phyloP scores from a whole-genome alignment of 2,888 invertebrate species.

The Saturnia japonica region DNA sequence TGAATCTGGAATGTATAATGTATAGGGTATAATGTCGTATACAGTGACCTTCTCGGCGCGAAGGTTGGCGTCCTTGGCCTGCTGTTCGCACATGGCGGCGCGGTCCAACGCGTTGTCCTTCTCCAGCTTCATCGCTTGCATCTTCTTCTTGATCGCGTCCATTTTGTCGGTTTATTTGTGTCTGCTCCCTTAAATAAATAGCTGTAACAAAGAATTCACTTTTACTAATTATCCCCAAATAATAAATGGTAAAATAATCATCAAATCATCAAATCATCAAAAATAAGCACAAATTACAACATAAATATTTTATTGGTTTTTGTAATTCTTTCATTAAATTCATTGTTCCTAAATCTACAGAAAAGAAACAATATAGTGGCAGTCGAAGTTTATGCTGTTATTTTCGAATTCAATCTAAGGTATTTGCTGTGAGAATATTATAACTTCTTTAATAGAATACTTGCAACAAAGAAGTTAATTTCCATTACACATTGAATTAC shows the following conservation, averaged over 20 bases:
- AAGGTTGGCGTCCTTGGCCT: constrained; percentile 95
- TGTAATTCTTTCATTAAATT: not conserved
- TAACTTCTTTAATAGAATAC: not conserved
- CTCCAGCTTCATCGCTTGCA: constrained; percentile 99
- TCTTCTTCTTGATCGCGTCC: constrained; percentile 99
- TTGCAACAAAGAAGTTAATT: not conserved
- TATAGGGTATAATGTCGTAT: not conserved
- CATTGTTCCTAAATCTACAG: not conserved
- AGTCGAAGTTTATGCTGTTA: not conserved
- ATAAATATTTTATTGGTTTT: not conserved
- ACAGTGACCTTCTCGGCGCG: constrained; percentile 89
- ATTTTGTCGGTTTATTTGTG: constrained; percentile 87
- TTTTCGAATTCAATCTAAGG: not conserved
- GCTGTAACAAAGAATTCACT: constrained; percentile 43
- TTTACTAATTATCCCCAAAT: not conserved
- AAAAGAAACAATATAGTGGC: not conserved
- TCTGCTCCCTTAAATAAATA: constrained; percentile 67
- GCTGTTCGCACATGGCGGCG: constrained; percentile 98
- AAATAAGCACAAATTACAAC: not conserved
- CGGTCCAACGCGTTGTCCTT: constrained; percentile 99
- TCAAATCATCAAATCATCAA: not conserved
- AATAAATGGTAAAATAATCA: not conserved
- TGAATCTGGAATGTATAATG: not conserved
- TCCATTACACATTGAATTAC: not conserved
- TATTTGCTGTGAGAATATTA: not conserved